A percentile compares a stretch with the other conserved stretches of the same genome.
Evolutionary conservation across 2,113 vertebrate species (phyloP).

Genomic region (Oreochromis tanganicae): DNA sequence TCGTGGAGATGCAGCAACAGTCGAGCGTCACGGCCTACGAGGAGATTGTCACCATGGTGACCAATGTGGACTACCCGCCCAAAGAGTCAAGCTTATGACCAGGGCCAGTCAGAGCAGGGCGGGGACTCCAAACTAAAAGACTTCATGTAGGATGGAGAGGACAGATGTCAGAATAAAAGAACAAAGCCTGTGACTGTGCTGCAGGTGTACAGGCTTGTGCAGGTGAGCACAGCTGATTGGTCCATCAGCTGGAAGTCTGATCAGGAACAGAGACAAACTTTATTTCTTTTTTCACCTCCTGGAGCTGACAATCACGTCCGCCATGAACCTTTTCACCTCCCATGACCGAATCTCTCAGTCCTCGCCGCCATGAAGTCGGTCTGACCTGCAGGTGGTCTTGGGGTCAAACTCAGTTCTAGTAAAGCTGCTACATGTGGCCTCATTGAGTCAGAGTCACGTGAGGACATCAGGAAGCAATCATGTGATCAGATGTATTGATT

Average conservation of each 20-base stretch:
- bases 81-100: constrained; percentile 97
- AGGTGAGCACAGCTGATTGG: not conserved
- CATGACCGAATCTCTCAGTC: not conserved
- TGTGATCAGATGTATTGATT: not conserved
- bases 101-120: constrained; percentile 18
- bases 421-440: not conserved
- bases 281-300: not conserved
- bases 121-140: constrained; percentile 10
- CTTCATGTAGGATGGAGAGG: not conserved
- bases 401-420: not conserved
- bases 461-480: not conserved
- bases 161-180: not conserved
- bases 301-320: not conserved
- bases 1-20: constrained; percentile 89
- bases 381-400: not conserved
- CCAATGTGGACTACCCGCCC: constrained; percentile 92
- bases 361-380: not conserved
- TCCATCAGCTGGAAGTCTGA: not conserved
- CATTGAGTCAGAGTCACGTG: not conserved
- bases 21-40: constrained; percentile 81
- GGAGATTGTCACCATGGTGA: constrained; percentile 94
- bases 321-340: not conserved
- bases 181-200: not conserved
- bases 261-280: not conserved
- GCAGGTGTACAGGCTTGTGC: not conserved